Conservation (phyloP, 2,113 vertebrate species). For the Rhegmatorhina hoffmannsi region DNA sequence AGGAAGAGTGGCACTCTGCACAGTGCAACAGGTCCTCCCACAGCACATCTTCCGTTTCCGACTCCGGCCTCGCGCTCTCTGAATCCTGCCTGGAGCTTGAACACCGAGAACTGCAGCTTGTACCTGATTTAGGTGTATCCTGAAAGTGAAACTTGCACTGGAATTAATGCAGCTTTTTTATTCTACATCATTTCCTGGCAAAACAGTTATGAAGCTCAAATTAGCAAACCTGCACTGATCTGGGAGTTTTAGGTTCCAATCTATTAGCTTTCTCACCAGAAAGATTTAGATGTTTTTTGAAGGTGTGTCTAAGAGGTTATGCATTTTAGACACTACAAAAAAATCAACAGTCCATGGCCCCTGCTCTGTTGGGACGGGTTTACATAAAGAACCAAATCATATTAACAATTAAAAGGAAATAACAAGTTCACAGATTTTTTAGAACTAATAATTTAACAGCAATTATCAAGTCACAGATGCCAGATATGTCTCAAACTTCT, state of each 20-base stretch:
- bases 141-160: conserved; percentile 70
- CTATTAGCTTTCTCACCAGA: neutral
- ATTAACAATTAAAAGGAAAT: neutral
- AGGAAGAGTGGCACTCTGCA: conserved; percentile 94
- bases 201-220: neutral
- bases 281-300: neutral
- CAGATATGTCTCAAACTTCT: neutral
- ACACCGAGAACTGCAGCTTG: conserved; percentile 95
- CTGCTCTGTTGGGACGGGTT: neutral
- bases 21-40: conserved; percentile 98
- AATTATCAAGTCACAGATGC: neutral
- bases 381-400: neutral
- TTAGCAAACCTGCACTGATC: rapidly evolving
- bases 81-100: conserved; percentile 95
- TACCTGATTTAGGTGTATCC: conserved; percentile 91
- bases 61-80: conserved; percentile 92
- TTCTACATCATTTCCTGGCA: neutral
- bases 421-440: neutral
- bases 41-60: conserved; percentile 94
- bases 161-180: conserved; percentile 45
- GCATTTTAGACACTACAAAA: neutral
- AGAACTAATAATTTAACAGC: neutral
- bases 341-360: neutral
- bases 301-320: neutral
- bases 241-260: neutral